A percentile compares a stretch with the other conserved stretches of the same genome.
These are phyloP conservation scores for Todiramphus saurophagus DNA, from an alignment of 2,113 vertebrate species.

Conservation along the genomic window DNA sequence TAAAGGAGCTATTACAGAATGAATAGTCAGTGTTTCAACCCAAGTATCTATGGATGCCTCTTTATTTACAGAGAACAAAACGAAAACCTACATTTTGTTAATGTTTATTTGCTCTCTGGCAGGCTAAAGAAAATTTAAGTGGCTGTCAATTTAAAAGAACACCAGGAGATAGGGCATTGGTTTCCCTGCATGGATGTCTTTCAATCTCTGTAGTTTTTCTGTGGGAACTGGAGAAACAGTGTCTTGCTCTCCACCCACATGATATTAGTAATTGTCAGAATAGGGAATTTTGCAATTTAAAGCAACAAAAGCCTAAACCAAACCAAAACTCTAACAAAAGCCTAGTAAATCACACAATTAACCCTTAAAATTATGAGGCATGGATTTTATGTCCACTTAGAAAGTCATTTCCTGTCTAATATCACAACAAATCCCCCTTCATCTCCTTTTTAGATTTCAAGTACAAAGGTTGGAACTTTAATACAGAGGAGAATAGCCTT, in stretches of 20 bases:
- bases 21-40: conserved; percentile 28
- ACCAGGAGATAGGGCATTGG: not conserved
- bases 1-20: conserved; percentile 52
- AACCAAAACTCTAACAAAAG: not conserved
- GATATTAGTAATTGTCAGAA: not conserved
- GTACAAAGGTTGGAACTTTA: not conserved
- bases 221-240: not conserved
- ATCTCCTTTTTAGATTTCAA: not conserved
- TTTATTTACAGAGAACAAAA: conserved; percentile 55
- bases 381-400: not conserved
- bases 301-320: not conserved
- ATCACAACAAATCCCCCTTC: not conserved
- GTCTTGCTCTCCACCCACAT: not conserved
- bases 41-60: not conserved
- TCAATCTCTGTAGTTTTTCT: not conserved
- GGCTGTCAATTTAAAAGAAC: not conserved
- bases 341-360: not conserved
- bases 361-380: not conserved
- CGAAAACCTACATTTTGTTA: not conserved
- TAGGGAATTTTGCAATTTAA: not conserved
- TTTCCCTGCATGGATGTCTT: not conserved
- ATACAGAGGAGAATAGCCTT: not conserved
- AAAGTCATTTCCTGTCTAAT: not conserved
- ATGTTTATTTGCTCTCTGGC: not conserved
- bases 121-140: not conserved